Percentiles rank a stretch among this genome's conserved stretches.
These are phyloP conservation scores for Pteropus alecto DNA, from an alignment of 2,113 vertebrate genomes.

Conservation along the genomic window DNA sequence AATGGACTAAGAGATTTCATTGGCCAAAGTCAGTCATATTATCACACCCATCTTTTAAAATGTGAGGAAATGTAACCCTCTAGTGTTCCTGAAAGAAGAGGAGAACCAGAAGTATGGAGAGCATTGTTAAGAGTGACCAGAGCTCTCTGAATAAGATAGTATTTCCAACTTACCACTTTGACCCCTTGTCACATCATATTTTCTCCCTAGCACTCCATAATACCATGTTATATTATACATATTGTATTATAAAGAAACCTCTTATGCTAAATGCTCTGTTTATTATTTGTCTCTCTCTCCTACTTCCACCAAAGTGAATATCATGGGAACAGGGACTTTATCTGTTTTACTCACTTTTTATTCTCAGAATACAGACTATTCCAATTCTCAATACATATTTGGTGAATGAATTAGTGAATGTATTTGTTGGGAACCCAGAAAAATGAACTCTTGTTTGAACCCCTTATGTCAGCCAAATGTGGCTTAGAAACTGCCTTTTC, in stretches of 20 bases:
- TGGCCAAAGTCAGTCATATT: not conserved
- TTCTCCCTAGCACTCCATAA: not conserved
- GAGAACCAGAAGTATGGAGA: not conserved
- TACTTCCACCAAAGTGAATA: not conserved
- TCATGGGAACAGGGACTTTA: not conserved
- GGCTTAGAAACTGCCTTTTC: not conserved
- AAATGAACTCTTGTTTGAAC: not conserved
- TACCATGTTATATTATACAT: not conserved
- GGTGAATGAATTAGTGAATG: not conserved
- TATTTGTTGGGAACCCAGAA: not conserved
- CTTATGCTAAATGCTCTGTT: not conserved
- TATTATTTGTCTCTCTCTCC: not conserved
- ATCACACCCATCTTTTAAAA: not conserved
- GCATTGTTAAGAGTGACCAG: not conserved
- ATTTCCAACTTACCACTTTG: not conserved
- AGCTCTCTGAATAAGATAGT: not conserved
- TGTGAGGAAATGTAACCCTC: not conserved
- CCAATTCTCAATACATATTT: not conserved
- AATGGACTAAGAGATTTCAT: not conserved
- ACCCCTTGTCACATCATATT: not conserved
- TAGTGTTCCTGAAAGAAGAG: not conserved
- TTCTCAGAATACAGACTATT: not conserved
- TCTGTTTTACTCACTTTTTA: not conserved
- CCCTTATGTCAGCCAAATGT: not conserved
- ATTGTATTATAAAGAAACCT: not conserved